Percentiles rank a stretch among this genome's conserved stretches.
These are phyloP conservation scores for Trissolcus japonicus DNA, from an alignment of 2,888 invertebrate genomes.

Conservation along the genomic window DNA sequence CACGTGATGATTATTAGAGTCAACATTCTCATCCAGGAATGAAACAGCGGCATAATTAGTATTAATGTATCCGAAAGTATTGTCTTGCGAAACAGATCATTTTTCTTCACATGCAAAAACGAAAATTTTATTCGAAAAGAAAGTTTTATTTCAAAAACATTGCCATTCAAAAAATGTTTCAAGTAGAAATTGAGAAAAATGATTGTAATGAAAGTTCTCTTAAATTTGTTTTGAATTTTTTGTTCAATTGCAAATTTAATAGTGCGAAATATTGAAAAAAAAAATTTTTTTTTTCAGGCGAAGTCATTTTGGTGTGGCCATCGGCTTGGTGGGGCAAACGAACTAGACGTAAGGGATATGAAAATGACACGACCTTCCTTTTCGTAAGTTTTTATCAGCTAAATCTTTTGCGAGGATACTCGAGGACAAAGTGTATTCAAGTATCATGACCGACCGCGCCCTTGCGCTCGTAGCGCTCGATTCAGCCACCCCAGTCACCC, in stretches of 20 bases:
- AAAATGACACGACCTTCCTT: slow-evolving; percentile 13
- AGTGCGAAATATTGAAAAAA: slow-evolving; percentile 22
- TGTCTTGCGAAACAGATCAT: slow-evolving; percentile 6
- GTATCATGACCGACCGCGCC: slow-evolving; percentile 58
- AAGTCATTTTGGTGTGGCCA: too few relatives aligned
- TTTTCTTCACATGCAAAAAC: background rate
- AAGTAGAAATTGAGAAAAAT: too few relatives aligned
- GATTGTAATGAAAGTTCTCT: too few relatives aligned
- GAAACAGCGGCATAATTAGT: slow-evolving; percentile 48
- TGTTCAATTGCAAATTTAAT: background rate
- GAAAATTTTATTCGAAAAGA: background rate
- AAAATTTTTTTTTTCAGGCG: background rate
- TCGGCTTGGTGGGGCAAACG: background rate
- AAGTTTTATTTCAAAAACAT: background rate
- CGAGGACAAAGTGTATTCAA: slow-evolving; percentile 53
- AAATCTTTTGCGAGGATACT: slow-evolving; percentile 45
- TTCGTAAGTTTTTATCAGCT: slow-evolving; percentile 40
- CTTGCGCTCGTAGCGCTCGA: slow-evolving; percentile 57
- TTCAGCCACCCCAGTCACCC: slow-evolving; percentile 55
- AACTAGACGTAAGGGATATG: background rate
- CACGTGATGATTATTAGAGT: slow-evolving; percentile 49
- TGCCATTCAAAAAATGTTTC: too few relatives aligned
- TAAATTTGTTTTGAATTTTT: background rate
- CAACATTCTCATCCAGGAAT: slow-evolving; percentile 35
- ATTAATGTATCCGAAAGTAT: slow-evolving; percentile 52